phyloP scores from a whole-genome alignment of 2,888 invertebrate genomes.

The Dendrolimus pini region DNA sequence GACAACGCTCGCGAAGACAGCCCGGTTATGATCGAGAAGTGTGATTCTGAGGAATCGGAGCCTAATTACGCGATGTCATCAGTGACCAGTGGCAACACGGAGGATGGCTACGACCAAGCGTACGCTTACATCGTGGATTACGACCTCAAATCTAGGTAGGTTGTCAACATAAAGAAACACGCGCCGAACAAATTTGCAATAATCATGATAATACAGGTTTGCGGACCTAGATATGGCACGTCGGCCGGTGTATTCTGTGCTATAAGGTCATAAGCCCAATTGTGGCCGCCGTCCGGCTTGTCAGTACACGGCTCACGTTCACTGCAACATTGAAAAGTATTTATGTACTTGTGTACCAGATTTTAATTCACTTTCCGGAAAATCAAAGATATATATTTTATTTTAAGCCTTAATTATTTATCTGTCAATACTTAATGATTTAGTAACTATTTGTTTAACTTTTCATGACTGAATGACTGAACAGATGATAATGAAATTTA shows the following conservation, averaged over 20 bases:
- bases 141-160: conserved; percentile 69
- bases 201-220: conserved; percentile 10
- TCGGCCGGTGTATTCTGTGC: conserved; percentile 7
- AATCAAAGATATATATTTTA: no score
- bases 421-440: no score
- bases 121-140: conserved; percentile 67
- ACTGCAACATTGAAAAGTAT: neutral
- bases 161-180: conserved; percentile 5
- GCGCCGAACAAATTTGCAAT: conserved; percentile 19
- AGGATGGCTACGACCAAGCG: conserved; percentile 55
- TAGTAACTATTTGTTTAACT: no score
- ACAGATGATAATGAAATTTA: no score
- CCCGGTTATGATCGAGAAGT: conserved; percentile 41
- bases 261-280: conserved; percentile 25
- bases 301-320: conserved; percentile 7
- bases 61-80: conserved; percentile 59
- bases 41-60: conserved; percentile 62
- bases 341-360: neutral
- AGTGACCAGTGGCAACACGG: conserved; percentile 51
- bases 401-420: no score
- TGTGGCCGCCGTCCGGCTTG: conserved; percentile 15
- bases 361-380: neutral
- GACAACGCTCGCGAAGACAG: conserved; percentile 26
- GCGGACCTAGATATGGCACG: neutral
- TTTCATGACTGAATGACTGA: no score